These are phyloP conservation scores for Oryzias sinensis DNA, from an alignment of 2,797 vertebrate genomes.

Conservation along the genomic window DNA sequence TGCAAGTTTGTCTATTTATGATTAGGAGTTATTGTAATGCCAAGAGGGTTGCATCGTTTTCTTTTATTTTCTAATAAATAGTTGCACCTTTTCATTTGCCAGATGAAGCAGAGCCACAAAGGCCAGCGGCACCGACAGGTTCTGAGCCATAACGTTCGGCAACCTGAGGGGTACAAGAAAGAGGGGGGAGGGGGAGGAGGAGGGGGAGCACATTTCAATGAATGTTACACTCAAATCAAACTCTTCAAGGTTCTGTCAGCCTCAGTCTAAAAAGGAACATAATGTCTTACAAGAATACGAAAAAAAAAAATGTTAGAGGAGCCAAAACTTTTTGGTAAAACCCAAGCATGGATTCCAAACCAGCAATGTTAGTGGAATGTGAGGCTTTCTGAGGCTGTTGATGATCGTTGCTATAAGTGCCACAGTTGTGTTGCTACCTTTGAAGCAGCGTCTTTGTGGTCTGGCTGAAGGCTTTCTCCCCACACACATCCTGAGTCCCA, in stretches of 20 bases:
- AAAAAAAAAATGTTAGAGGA: not conserved
- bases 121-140: conserved; percentile 89
- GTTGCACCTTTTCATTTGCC: conserved; percentile 90
- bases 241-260: not conserved
- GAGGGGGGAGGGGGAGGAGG: not conserved
- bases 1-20: too few relatives aligned
- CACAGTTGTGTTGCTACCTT: conserved; percentile 73
- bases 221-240: too few relatives aligned
- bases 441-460: conserved; percentile 80
- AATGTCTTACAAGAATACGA: not conserved
- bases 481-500: conserved; percentile 65
- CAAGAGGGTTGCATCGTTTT: too few relatives aligned
- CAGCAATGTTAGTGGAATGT: too few relatives aligned
- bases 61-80: not conserved
- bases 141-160: conserved; percentile 85
- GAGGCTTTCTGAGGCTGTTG: conserved; percentile 2
- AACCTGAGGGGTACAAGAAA: conserved; percentile 72
- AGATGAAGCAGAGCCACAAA: conserved; percentile 91
- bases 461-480: conserved; percentile 82
- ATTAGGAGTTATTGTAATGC: too few relatives aligned
- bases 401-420: conserved; percentile 11
- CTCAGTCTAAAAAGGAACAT: not conserved
- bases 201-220: not conserved
- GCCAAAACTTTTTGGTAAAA: too few relatives aligned
- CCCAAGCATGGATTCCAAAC: too few relatives aligned